These are phyloP conservation scores for Tetranychus cinnabarinus DNA, from an alignment of 1,140 invertebrate genomes.

Conservation along the genomic window DNA sequence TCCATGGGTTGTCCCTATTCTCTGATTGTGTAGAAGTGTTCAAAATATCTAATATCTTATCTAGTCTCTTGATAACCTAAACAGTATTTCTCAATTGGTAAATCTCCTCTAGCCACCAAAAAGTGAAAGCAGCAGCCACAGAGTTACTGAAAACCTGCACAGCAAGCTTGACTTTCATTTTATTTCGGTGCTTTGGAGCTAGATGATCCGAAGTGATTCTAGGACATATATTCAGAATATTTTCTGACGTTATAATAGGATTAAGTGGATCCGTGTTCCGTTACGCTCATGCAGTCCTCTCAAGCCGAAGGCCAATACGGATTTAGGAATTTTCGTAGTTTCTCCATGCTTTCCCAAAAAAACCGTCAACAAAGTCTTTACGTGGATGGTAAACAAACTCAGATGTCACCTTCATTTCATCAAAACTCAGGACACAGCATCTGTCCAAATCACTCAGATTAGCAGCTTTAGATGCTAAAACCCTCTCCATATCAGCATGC, in stretches of 20 bases:
- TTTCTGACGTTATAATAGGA: not conserved
- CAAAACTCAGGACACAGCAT: not conserved
- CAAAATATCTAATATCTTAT: not conserved
- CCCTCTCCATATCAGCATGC: not conserved
- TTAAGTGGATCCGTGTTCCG: not conserved
- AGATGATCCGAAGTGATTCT: not conserved
- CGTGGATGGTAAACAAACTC: not conserved
- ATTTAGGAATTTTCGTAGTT: not conserved
- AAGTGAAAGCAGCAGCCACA: not conserved
- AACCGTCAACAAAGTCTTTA: not conserved
- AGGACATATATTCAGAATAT: not conserved
- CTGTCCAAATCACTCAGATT: not conserved
- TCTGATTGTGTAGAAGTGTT: not conserved
- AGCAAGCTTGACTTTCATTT: not conserved
- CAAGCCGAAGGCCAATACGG: not conserved
- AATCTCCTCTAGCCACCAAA: not conserved
- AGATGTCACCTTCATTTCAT: not conserved
- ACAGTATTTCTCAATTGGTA: not conserved
- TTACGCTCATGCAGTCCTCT: not conserved
- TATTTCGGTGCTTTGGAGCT: not conserved
- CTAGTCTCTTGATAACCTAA: not conserved
- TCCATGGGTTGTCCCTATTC: not conserved
- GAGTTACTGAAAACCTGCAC: not conserved
- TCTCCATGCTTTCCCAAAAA: not conserved
- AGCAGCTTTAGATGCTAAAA: not conserved